Evolutionary conservation across 2,888 invertebrate genomes (phyloP).

Genomic region (Ochropleura plecta): DNA sequence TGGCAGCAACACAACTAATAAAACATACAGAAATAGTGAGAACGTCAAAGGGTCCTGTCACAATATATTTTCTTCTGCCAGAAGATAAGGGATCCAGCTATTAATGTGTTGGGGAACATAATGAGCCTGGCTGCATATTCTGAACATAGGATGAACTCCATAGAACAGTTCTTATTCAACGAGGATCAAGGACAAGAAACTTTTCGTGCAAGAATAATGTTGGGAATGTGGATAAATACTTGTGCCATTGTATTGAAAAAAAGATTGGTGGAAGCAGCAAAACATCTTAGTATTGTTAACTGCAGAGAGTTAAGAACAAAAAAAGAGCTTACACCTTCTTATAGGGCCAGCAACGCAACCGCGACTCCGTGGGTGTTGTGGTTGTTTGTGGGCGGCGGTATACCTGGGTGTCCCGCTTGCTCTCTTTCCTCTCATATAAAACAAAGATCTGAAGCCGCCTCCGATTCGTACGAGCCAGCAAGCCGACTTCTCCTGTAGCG

Average conservation of each 20-base stretch:
- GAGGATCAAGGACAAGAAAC: neutral
- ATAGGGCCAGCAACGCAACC: too few relatives aligned
- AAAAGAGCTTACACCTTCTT: too few relatives aligned
- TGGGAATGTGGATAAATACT: neutral
- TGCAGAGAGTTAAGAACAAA: neutral
- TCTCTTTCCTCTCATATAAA: too few relatives aligned
- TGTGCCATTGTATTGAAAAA: neutral
- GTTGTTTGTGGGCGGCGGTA: too few relatives aligned
- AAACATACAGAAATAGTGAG: constrained; percentile 94
- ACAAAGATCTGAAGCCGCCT: too few relatives aligned
- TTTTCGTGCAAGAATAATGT: neutral
- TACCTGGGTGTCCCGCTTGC: too few relatives aligned
- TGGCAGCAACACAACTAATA: constrained; percentile 96
- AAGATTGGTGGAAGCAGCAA: neutral
- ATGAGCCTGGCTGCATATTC: neutral
- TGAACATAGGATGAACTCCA: neutral
- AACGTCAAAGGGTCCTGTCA: constrained; percentile 93
- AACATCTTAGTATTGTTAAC: neutral
- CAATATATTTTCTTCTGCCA: constrained; percentile 96
- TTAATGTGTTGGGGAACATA: constrained; percentile 70
- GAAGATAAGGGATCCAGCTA: constrained; percentile 96
- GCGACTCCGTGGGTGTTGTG: too few relatives aligned
- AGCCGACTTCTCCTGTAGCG: neutral
- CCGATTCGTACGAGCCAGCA: neutral
- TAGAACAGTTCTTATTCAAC: neutral